Conservation (phyloP, 2,888 invertebrate genomes). For the Sinotaia quadrata region DNA sequence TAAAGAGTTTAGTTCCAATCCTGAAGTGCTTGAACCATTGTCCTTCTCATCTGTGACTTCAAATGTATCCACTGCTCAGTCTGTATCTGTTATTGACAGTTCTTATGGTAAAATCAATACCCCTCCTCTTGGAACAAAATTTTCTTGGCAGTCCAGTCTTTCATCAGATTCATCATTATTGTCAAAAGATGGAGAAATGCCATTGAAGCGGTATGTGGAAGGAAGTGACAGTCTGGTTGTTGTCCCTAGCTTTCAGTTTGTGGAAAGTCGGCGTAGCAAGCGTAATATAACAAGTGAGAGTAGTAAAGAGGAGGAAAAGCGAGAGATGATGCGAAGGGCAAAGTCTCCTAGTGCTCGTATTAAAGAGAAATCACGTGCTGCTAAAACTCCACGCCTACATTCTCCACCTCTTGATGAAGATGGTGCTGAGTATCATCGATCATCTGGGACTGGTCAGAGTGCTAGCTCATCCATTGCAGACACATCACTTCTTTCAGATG, state of each 20-base stretch:
- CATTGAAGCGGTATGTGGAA: conserved; percentile 56
- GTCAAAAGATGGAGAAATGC: conserved; percentile 24
- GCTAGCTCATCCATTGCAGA: conserved; percentile 36
- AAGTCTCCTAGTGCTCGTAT: conserved; percentile 69
- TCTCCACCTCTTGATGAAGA: conserved; percentile 61
- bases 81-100: background rate
- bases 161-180: conserved; percentile 26
- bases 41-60: background rate
- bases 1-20: conserved; percentile 36
- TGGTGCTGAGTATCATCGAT: conserved; percentile 23
- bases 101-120: background rate
- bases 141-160: conserved; percentile 36
- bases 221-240: conserved; percentile 54
- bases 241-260: background rate
- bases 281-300: conserved; percentile 45
- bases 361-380: conserved; percentile 62
- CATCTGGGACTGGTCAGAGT: conserved; percentile 10
- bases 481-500: conserved; percentile 14
- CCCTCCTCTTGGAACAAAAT: conserved; percentile 35
- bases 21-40: conserved; percentile 20
- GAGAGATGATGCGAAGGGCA: conserved; percentile 48
- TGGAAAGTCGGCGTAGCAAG: conserved; percentile 32
- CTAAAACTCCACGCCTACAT: conserved; percentile 57
- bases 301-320: conserved; percentile 57
- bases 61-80: background rate